Evolutionary conservation across 2,797 vertebrate genomes (phyloP).

Genomic region (Enteromius paludinosus): DNA sequence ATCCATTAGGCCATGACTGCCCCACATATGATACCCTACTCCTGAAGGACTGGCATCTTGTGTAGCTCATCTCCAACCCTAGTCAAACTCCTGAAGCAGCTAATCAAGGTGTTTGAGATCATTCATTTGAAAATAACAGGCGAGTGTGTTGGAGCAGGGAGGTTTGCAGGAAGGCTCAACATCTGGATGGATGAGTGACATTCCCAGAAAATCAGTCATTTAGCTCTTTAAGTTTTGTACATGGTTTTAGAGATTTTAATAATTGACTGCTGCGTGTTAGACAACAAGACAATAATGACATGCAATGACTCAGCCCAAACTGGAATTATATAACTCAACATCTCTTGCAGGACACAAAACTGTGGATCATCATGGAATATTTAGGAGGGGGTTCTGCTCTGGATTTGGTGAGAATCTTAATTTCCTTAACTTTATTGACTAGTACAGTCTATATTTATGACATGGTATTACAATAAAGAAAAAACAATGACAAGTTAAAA

Average conservation of each 20-base stretch:
- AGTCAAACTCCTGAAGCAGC: not conserved
- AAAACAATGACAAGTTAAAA: not conserved
- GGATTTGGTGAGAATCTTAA: slow-evolving; percentile 87
- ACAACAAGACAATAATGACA: not conserved
- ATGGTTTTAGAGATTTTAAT: not conserved
- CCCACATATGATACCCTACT: not conserved
- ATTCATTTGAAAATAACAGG: not conserved
- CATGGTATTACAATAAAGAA: not conserved
- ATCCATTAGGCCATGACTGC: no score
- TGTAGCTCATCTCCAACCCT: not conserved
- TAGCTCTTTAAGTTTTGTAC: not conserved
- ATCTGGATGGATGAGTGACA: no score
- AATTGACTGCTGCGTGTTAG: not conserved
- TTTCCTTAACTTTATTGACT: not conserved
- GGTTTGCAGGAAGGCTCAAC: not conserved
- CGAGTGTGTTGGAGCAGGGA: not conserved
- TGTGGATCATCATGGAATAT: slow-evolving; percentile 99
- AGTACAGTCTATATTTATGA: not conserved
- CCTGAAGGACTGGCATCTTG: not conserved
- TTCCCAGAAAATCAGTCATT: not conserved
- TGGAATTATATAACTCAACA: not conserved
- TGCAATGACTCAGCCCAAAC: not conserved
- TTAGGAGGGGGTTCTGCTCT: slow-evolving; percentile 96
- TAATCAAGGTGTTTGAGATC: not conserved
- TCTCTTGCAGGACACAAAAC: slow-evolving; percentile 89